phyloP scores from a whole-genome alignment of 2,113 vertebrate genomes.

The Rallus limicola region DNA sequence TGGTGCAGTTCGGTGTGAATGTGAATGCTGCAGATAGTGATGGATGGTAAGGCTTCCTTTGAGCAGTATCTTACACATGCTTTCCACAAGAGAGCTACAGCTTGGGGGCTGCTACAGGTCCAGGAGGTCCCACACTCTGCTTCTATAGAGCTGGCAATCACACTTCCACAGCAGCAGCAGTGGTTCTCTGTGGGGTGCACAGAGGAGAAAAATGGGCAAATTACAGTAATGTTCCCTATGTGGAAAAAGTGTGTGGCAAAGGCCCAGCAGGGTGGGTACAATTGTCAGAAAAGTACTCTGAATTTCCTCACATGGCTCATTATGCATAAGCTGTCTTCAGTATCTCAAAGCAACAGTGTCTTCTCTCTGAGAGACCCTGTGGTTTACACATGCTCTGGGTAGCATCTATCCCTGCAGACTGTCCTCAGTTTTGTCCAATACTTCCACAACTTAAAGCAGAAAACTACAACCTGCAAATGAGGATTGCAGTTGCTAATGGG shows the following conservation, averaged over 20 bases:
- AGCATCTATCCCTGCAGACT: neutral
- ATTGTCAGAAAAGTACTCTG: neutral
- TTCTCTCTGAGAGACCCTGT: neutral
- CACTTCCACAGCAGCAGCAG: neutral
- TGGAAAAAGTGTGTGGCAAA: neutral
- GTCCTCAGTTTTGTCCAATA: neutral
- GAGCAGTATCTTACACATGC: neutral
- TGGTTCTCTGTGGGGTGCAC: neutral
- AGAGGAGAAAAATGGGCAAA: neutral
- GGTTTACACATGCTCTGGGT: neutral
- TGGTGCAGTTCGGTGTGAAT: slow-evolving; percentile 96
- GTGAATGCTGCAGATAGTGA: slow-evolving; percentile 98
- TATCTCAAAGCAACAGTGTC: too few species aligned
- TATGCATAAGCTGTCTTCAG: too few species aligned
- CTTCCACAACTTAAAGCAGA: neutral
- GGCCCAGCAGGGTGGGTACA: neutral
- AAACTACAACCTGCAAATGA: neutral
- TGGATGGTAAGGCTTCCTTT: slow-evolving; percentile 85
- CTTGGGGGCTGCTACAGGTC: neutral
- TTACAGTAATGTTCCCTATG: neutral
- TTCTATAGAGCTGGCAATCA: neutral
- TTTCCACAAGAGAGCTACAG: neutral
- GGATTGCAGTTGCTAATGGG: neutral
- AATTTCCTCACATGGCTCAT: too few species aligned
- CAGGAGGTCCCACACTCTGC: neutral